Percentiles rank a stretch among this genome's conserved stretches.
These are phyloP conservation scores for Cantharis nigra DNA, from an alignment of 2,888 invertebrate genomes.

Conservation along the genomic window DNA sequence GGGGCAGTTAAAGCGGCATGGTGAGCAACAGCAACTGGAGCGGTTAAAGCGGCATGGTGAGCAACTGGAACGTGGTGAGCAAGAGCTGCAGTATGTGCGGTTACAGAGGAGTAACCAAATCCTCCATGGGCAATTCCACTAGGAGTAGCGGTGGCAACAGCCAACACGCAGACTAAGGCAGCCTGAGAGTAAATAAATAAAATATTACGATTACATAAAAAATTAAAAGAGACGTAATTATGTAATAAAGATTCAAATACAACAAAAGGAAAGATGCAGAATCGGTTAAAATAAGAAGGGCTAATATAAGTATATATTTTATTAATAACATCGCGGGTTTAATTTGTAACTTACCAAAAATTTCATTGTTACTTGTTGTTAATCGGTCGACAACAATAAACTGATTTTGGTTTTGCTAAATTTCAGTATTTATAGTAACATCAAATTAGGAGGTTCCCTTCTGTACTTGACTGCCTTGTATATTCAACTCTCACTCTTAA, in stretches of 20 bases:
- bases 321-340: conserved; percentile 13
- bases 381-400: conserved; percentile 35
- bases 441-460: conserved; percentile 7
- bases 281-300: background rate
- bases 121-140: conserved; percentile 21
- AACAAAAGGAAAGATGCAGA: background rate
- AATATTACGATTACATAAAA: conserved; percentile 51
- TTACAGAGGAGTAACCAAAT: conserved; percentile 46
- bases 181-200: conserved; percentile 57
- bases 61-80: background rate
- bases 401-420: conserved; percentile 20
- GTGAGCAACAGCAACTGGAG: background rate
- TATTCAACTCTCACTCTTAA: background rate
- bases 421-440: conserved; percentile 27
- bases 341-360: conserved; percentile 42
- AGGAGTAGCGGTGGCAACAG: conserved; percentile 45
- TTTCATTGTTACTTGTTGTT: conserved; percentile 43
- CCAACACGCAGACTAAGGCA: conserved; percentile 61
- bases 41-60: background rate
- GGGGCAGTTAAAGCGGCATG: background rate
- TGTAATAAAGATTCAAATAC: background rate
- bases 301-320: conserved; percentile 7
- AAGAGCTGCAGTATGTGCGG: conserved; percentile 4
- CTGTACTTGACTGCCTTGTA: conserved; percentile 14
- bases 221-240: background rate